A percentile compares a stretch with the other conserved stretches of the same genome.
phyloP scores from a whole-genome alignment of 2,888 invertebrate genomes.

The Tipula helvola region DNA sequence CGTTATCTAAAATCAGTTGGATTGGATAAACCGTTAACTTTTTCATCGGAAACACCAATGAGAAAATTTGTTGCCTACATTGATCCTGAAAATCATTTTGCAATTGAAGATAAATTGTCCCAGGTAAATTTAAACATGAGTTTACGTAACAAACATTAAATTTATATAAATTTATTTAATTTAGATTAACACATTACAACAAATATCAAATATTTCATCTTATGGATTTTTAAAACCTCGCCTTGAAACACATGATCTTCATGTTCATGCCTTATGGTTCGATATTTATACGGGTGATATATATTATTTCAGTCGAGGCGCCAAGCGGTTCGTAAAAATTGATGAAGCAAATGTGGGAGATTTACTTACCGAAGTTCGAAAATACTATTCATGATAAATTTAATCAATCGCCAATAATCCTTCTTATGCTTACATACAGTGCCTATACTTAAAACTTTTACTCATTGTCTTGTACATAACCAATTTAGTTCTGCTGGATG shows the following conservation, averaged over 20 bases:
- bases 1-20: constrained; percentile 49
- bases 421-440: neutral
- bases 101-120: constrained; percentile 82
- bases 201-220: constrained; percentile 83
- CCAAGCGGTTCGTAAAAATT: constrained; percentile 73
- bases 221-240: constrained; percentile 80
- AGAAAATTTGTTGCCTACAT: constrained; percentile 87
- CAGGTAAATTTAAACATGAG: constrained; percentile 46
- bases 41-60: constrained; percentile 76
- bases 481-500: too few relatives aligned
- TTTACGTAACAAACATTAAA: constrained; percentile 12
- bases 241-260: constrained; percentile 66
- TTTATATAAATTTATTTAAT: constrained; percentile 35
- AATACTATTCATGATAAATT: constrained; percentile 55
- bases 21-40: constrained; percentile 59
- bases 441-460: neutral
- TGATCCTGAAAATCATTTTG: constrained; percentile 82
- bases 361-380: constrained; percentile 61
- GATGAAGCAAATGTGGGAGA: constrained; percentile 68
- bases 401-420: neutral
- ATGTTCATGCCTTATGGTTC: constrained; percentile 93
- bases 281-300: constrained; percentile 95
- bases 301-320: constrained; percentile 81
- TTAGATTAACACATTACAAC: constrained; percentile 70
- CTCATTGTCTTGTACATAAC: neutral